Base-by-base conservation (phyloP, 2,888 invertebrate species). In the Frankliniella fusca region DNA sequence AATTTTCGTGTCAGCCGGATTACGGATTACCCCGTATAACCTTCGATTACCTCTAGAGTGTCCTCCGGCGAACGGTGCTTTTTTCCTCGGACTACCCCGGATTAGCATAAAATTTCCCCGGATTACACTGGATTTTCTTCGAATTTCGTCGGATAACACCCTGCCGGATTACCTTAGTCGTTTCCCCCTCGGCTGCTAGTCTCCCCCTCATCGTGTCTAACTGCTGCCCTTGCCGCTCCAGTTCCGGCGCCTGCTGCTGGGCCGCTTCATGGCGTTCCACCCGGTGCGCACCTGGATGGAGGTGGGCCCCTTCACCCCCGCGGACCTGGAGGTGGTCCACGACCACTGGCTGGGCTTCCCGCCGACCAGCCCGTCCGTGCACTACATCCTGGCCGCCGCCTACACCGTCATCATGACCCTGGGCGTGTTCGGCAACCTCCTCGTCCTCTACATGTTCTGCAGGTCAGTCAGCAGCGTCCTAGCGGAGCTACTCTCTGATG, bases 341-440 rank as follows among this genome's bases (percentile, higher is more conserved):
- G 89, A 90, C 0, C 93, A 94, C 87, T 95, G 95, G 94, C 88
- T 94, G 84, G 88, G 90, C 85, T 94, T 92, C 86, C 89, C 90
- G 48, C 93, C 94, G 3, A 93, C 93, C 0, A 87, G 88, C 65
- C 89, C 89, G 81, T 85, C 87, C 48, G 88, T 91, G 80, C 93
- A 93, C 87, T 91, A 91, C 86, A 86, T 89, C 7, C 88, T 94
- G 85, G 94, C 92, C 3, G 87, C 89, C 23, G 85, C 93, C 81
- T 94, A 94, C 87, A 86, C 91, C 48, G 85, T 93, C 80, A 91
- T 94, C 85, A 90, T 92, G 86, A 87, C 91, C 2, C 87, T 92
- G 65, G 95, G 95, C n/a, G 89, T 92, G 84, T 89, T 90, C 86
- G 94, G 94, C 50, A 95, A 95, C 86, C 88, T 90, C 28, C 89